A percentile compares a stretch with the other conserved stretches of the same genome.
Evolutionary conservation across 64 coral and sea anemone genomes (phyloP).

Genomic region (Stylophora pistillata): DNA sequence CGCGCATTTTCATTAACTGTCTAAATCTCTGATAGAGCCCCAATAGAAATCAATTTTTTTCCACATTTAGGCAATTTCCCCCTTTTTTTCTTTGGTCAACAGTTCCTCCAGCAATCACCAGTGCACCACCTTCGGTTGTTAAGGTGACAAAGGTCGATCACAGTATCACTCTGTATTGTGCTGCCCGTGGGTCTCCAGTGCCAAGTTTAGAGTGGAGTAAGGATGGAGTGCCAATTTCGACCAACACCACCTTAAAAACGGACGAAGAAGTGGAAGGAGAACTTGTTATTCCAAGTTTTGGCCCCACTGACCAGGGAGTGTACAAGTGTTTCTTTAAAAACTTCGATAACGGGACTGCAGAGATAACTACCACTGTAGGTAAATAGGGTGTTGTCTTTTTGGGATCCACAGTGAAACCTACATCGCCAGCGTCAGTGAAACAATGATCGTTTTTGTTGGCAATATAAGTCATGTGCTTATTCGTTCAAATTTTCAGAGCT

Average conservation of each 20-base stretch:
- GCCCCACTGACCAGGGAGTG: constrained; percentile 39
- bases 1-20: too few species aligned
- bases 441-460: background rate
- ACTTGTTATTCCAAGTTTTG: constrained; percentile 45
- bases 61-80: too few species aligned
- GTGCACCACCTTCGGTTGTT: constrained; percentile 11
- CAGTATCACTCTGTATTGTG: constrained; percentile 9
- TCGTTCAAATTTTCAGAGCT: constrained; percentile 23
- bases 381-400: background rate
- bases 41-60: too few species aligned
- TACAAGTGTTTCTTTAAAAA: constrained; percentile 70
- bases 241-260: constrained; percentile 4
- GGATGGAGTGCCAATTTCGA: constrained; percentile 29
- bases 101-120: constrained; percentile 36
- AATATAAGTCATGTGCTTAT: background rate
- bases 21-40: too few species aligned
- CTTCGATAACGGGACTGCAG: constrained; percentile 59
- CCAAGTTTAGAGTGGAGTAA: constrained; percentile 56
- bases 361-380: constrained; percentile 26
- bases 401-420: background rate
- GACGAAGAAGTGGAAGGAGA: background rate
- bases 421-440: background rate
- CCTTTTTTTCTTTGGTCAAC: background rate
- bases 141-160: background rate
- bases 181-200: constrained; percentile 24